Evolutionary conservation across 1,140 invertebrate genomes (phyloP), one percentile per base, ranked within the genome.

Genomic region (Drosophila ohnishii): DNA sequence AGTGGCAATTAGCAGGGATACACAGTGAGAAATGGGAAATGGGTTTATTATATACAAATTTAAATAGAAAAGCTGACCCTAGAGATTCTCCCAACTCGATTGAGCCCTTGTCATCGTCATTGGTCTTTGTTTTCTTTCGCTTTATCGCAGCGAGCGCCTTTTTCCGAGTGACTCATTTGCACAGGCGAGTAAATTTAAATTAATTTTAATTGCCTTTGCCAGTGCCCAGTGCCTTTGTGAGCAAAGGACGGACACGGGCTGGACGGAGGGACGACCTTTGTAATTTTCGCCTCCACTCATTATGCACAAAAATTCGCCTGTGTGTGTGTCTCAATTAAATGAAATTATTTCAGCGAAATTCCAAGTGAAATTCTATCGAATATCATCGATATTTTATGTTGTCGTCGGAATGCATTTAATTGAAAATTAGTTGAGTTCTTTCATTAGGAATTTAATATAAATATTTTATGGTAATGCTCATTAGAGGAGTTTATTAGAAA

Each of bases 181-280:
- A 75, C 71, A 75, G 75, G 39, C 55, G 74, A 69, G 65, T 78
- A 84, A 87, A 88, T 77, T 88, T 83, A 83, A 83, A 87, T 87
- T 87, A 74, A 83, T 88, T 87, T 87, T 87, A 87, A 87, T 88
- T 88, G 83, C 83, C 84, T 75, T 64, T 72, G 67, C 67, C 50
- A 35, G 32, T 22, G 51, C 34, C 34, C 51, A 55, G 34, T 55
- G 51, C 34, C 51, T 55, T 37, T 55, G 51, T 22, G 32, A 22
- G 30, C 34, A 37, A 37, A 55, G 34, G 16, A 35, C 16, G 32
- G 32, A 19, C 13, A 35, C 16, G 32, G 32, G 35, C 32, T 8
- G 50, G 32, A 3, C 13, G 1, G 48, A 32, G 60, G 19, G 61
- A 72, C 25, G 37, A 71, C 53, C 59, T 62, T 62, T 67, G 62